Conservation (phyloP, 2,797 vertebrate genomes). For the Sebastes kiyomatsui region DNA sequence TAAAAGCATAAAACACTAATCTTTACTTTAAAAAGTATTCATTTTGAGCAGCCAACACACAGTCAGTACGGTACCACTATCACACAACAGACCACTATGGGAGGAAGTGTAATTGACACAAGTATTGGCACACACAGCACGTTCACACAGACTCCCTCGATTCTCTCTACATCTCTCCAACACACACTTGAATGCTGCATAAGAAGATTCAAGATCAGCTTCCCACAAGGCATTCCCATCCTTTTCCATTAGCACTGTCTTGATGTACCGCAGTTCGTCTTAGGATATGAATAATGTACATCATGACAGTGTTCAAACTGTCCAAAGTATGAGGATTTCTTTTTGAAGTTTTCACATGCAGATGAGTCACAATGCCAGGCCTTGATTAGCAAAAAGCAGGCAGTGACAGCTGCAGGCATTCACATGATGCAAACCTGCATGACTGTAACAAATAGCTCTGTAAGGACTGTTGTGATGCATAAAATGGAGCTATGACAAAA, state of each 20-base stretch:
- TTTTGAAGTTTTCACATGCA: neutral
- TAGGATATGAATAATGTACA: neutral
- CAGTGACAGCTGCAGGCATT: neutral
- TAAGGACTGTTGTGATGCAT: neutral
- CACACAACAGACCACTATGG: constrained; percentile 4
- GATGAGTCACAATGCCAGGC: neutral
- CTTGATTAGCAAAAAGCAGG: constrained; percentile 5
- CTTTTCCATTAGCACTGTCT: neutral
- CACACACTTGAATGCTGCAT: constrained; percentile 15
- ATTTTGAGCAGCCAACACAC: neutral
- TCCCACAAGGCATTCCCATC: neutral
- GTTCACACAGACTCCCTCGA: constrained; percentile 12
- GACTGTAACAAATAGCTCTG: neutral
- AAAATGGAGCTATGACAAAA: neutral
- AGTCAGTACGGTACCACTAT: neutral
- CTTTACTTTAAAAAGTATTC: neutral
- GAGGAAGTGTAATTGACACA: constrained; percentile 46
- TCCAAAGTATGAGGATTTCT: neutral
- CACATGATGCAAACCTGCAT: neutral
- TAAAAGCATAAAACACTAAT: neutral
- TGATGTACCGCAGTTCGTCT: neutral
- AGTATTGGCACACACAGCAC: constrained; percentile 36
- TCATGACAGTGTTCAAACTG: neutral
- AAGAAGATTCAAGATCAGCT: constrained; percentile 10
- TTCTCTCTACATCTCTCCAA: constrained; percentile 5